phyloP scores from a whole-genome alignment of 2,888 invertebrate genomes.

The Mylabris sibirica region DNA sequence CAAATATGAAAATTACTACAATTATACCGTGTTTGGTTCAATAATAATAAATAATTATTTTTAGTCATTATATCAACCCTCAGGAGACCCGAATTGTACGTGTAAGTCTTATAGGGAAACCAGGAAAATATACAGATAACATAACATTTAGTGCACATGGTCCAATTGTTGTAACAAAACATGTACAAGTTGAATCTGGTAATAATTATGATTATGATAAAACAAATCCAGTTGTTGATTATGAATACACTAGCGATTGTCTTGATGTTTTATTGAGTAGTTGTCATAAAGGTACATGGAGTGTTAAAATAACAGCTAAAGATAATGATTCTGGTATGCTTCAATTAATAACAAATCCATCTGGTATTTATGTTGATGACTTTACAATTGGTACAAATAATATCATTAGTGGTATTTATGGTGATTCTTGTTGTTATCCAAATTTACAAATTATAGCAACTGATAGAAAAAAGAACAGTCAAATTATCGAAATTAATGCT shows the following conservation, averaged over 20 bases:
- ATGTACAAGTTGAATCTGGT: constrained; percentile 60
- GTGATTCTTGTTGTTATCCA: constrained; percentile 77
- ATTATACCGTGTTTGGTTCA: no score
- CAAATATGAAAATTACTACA: no score
- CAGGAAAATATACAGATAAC: constrained; percentile 64
- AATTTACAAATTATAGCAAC: constrained; percentile 72
- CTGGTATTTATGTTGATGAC: constrained; percentile 69
- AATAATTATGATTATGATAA: constrained; percentile 40
- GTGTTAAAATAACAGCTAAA: constrained; percentile 71
- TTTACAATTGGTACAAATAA: constrained; percentile 75
- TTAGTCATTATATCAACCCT: constrained; percentile 52
- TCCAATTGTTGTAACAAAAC: constrained; percentile 57
- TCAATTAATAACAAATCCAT: constrained; percentile 66
- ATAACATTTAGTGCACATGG: constrained; percentile 70
- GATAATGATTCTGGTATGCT: constrained; percentile 73
- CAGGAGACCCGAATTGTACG: constrained; percentile 67
- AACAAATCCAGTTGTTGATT: constrained; percentile 50
- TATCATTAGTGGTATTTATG: constrained; percentile 71
- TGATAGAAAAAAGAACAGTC: constrained; percentile 73
- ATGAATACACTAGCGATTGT: constrained; percentile 61
- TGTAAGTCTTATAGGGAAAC: constrained; percentile 57
- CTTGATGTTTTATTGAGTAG: constrained; percentile 58
- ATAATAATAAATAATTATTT: background rate
- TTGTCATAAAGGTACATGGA: constrained; percentile 76
- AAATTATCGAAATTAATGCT: constrained; percentile 69